Evolutionary conservation across 2,113 vertebrate species (phyloP), one percentile per base, ranked within the genome.

Genomic region (Bos indicus): DNA sequence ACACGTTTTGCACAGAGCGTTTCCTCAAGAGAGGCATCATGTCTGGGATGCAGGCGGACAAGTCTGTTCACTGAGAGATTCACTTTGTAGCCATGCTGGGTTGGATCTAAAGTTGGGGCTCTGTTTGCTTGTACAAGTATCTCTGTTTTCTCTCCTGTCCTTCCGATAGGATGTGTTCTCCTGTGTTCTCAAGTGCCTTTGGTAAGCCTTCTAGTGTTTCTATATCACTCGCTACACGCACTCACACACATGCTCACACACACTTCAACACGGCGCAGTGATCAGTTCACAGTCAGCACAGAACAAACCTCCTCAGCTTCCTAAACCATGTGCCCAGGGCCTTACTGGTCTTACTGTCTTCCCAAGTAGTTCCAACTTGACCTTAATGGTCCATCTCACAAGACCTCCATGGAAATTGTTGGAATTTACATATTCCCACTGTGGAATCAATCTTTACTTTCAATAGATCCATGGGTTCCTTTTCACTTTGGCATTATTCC

Each of bases 191-290:
- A 26, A 15, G 67, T 21, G 23, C 52, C 26, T 54, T 8, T 23
- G n/a, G 11, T 40, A 19, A 26, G 10, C n/a, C 81, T 60, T 43
- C 81, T 19, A 21, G 43, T 25, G 25, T 52, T 78, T 46, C 59
- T 56, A 0, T 8, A 2, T 54, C 67, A 57, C 8, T 21, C 36
- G 51, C 6, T 7, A 3, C 10, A 2, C 67, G 12, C 26, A 33
- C 4, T 81, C 28, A 33, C 78, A 81, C 64, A 56, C 2, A 0
- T 13, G 8, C 7, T 14, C 21, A 21, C 10, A 23, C 14, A 46
- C 57, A 1, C 28, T 5, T 11, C 25, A 7, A 43, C n/a, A 28
- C 0, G 0, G 19, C 8, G 0, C 2, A 6, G 23, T 40, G 6
- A 1, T 71, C 43, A 71, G 28, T n/a, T 57, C 74, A n/a, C 11